phyloP scores from a whole-genome alignment of 2,888 invertebrate genomes.

The Aporophyla nigra region DNA sequence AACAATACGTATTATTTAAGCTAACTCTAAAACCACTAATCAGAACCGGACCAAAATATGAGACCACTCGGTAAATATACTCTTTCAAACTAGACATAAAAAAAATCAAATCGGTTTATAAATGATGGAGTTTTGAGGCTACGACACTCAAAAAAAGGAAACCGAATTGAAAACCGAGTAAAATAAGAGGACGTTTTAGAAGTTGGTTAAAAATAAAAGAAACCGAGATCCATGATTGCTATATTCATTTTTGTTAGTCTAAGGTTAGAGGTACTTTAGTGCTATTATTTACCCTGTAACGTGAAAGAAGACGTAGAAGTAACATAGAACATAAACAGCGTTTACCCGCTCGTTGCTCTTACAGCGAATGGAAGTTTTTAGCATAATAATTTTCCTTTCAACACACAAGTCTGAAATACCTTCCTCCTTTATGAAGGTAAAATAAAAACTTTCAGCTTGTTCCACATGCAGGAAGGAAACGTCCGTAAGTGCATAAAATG shows the following conservation, averaged over 20 bases:
- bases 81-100: no score
- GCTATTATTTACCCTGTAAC: background rate
- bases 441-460: constrained; percentile 40
- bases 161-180: no score
- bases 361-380: constrained; percentile 48
- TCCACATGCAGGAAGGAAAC: constrained; percentile 42
- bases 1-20: no score
- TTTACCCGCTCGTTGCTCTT: constrained; percentile 37
- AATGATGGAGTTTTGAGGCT: no score
- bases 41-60: no score
- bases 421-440: constrained; percentile 31
- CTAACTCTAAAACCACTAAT: no score
- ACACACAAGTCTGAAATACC: constrained; percentile 33
- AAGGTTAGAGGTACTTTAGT: background rate
- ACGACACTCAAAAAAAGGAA: no score
- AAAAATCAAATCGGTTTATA: no score
- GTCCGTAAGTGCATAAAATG: constrained; percentile 56
- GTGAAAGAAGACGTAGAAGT: constrained; percentile 21
- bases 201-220: background rate
- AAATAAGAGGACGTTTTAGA: no score
- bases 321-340: constrained; percentile 44
- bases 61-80: no score
- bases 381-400: constrained; percentile 56
- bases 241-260: background rate
- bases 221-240: background rate